These are phyloP conservation scores for Drosophila setifemur DNA, from an alignment of 1,140 invertebrate species.

Conservation along the genomic window DNA sequence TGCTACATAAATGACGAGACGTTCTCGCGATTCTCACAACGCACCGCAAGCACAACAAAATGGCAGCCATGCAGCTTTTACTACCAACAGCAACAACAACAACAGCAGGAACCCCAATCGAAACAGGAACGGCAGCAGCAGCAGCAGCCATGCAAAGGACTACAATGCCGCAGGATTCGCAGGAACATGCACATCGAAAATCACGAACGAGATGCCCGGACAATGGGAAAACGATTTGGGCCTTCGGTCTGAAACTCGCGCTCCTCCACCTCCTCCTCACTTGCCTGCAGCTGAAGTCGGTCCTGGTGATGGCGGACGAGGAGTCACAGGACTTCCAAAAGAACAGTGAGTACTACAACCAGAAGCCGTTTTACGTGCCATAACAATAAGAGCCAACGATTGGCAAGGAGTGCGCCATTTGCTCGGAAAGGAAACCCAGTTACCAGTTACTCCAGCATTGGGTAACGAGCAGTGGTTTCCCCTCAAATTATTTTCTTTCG, in stretches of 20 bases:
- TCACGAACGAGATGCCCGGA: constrained; percentile 60
- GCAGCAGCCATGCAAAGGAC: constrained; percentile 37
- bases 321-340: constrained; percentile 81
- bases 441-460: constrained; percentile 19
- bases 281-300: constrained; percentile 41
- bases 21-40: constrained; percentile 53
- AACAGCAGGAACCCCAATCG: constrained; percentile 11
- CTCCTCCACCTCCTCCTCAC: constrained; percentile 50
- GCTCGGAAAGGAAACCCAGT: constrained; percentile 4
- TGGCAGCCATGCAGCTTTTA: constrained; percentile 71
- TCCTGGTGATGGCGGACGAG: constrained; percentile 46
- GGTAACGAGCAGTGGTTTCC: constrained; percentile 27
- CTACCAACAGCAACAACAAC: constrained; percentile 42
- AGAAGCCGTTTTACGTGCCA: constrained; percentile 19
- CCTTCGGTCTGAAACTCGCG: constrained; percentile 32
- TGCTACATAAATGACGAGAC: constrained; percentile 73
- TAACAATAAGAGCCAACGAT: constrained; percentile 25
- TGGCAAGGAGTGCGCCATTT: not conserved
- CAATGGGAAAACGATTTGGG: constrained; percentile 60
- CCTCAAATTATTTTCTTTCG: constrained; percentile 20
- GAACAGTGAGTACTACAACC: constrained; percentile 70
- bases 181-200: constrained; percentile 57
- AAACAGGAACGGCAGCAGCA: constrained; percentile 28
- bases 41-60: constrained; percentile 57
- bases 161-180: constrained; percentile 19